These are phyloP conservation scores for Myzus persicae DNA, from an alignment of 1,140 invertebrate genomes.

Conservation along the genomic window DNA sequence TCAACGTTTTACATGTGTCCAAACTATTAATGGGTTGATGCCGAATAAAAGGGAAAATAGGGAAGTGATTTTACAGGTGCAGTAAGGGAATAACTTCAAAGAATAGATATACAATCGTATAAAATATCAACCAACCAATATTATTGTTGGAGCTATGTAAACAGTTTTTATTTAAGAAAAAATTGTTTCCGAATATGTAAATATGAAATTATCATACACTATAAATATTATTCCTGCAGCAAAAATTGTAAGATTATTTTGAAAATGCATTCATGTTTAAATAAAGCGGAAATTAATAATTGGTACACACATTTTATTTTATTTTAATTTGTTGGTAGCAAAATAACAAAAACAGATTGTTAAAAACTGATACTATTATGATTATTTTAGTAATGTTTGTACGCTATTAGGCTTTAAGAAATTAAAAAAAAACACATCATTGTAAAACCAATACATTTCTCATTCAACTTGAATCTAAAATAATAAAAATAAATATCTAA, in stretches of 20 bases:
- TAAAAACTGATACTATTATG: not conserved
- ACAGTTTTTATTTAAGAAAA: too few species aligned
- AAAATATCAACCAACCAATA: not conserved
- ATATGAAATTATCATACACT: too few species aligned
- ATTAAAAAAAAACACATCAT: not conserved
- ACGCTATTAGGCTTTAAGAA: not conserved
- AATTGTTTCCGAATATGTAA: not conserved
- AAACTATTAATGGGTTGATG: not conserved
- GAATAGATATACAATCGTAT: not conserved
- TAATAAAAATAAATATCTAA: not conserved
- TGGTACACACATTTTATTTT: not conserved
- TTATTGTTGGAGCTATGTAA: not conserved
- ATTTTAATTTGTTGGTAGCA: not conserved
- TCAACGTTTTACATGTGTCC: not conserved
- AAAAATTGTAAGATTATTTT: not conserved
- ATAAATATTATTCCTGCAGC: not conserved
- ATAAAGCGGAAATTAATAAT: not conserved
- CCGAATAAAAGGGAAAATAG: not conserved
- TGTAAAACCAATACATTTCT: not conserved
- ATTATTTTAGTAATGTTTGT: not conserved
- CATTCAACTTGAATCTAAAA: conserved; percentile 2
- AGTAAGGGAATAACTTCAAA: not conserved
- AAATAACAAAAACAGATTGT: not conserved
- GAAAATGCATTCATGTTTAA: not conserved
- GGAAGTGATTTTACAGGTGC: not conserved